Evolutionary conservation across 2,888 invertebrate genomes (phyloP).

Genomic region (Bibio marci): DNA sequence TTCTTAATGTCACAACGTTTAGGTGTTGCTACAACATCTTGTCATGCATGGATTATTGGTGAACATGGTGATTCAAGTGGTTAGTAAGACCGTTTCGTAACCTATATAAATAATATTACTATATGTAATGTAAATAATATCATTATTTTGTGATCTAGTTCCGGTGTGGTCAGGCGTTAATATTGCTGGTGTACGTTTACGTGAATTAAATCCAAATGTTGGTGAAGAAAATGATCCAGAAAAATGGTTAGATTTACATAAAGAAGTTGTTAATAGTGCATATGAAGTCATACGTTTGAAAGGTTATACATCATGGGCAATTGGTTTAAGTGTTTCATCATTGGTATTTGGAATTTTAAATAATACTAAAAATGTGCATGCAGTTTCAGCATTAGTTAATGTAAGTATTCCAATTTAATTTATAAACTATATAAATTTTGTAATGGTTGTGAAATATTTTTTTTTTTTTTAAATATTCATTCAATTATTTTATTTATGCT

Average conservation of each 20-base stretch:
- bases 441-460: no score
- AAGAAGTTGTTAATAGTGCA: constrained; percentile 68
- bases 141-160: constrained; percentile 34
- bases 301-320: constrained; percentile 85
- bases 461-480: no score
- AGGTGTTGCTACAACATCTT: constrained; percentile 63
- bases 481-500: no score
- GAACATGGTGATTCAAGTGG: constrained; percentile 86
- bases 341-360: constrained; percentile 52
- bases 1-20: constrained; percentile 72
- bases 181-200: constrained; percentile 71
- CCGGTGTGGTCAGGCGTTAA: constrained; percentile 91
- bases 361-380: constrained; percentile 57
- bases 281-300: constrained; percentile 76
- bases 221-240: constrained; percentile 59
- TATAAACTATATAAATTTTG: no score
- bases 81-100: constrained; percentile 23
- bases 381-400: constrained; percentile 60
- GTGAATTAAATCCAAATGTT: constrained; percentile 56
- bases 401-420: constrained; percentile 32
- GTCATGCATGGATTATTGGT: constrained; percentile 87
- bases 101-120: neutral
- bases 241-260: constrained; percentile 62
- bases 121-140: neutral
- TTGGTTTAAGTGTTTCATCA: constrained; percentile 61